Conservation (phyloP, 2,888 invertebrate genomes). For the Orchestes rusci region DNA sequence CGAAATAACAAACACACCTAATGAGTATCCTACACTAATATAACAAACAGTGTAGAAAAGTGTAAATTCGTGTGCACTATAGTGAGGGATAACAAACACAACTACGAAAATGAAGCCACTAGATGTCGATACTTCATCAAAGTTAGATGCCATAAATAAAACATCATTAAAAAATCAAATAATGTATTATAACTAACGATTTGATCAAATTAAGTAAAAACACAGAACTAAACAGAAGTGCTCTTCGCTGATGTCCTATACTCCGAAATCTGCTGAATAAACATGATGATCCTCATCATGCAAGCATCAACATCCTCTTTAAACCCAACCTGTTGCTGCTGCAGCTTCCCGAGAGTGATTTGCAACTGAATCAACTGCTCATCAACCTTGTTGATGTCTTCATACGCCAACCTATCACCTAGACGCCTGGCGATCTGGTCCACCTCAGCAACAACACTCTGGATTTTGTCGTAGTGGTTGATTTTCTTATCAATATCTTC, state of each 20-base stretch:
- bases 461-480: not conserved
- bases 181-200: no score
- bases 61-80: no score
- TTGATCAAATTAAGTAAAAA: no score
- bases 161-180: no score
- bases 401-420: conserved; percentile 10
- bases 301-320: conserved; percentile 23
- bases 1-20: no score
- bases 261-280: conserved; percentile 19
- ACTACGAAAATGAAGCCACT: no score
- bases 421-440: conserved; percentile 13
- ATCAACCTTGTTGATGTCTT: conserved; percentile 27
- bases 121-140: no score
- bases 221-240: conserved; percentile 11
- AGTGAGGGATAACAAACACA: no score
- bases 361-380: conserved; percentile 30
- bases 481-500: conserved; percentile 18
- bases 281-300: conserved; percentile 23
- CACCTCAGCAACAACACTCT: not conserved
- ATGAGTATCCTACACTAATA: no score
- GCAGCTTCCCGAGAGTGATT: conserved; percentile 26
- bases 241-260: conserved; percentile 5
- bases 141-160: no score
- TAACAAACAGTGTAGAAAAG: no score
- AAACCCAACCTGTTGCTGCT: conserved; percentile 23